These are phyloP conservation scores for Noctua janthe DNA, from an alignment of 2,888 invertebrate genomes.

Conservation along the genomic window DNA sequence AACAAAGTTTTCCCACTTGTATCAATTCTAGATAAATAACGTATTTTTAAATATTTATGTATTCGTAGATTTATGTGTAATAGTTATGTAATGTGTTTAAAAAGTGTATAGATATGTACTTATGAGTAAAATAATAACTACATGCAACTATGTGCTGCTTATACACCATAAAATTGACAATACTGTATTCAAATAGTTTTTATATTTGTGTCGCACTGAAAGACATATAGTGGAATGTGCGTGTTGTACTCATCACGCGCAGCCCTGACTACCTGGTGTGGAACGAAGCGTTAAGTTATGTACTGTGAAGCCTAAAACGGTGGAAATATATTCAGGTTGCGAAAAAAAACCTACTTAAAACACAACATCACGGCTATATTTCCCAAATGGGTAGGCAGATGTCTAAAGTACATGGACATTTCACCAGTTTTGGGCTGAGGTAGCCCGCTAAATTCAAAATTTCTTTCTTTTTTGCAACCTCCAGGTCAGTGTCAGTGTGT, in stretches of 20 bases:
- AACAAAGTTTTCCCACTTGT: background rate
- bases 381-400: background rate
- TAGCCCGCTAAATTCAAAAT: too few species aligned
- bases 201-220: background rate
- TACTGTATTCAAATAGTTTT: constrained; percentile 22
- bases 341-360: background rate
- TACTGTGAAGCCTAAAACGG: background rate
- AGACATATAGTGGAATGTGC: background rate
- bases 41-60: background rate
- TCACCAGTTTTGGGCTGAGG: background rate
- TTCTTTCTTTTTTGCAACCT: too few species aligned
- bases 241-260: background rate
- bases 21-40: background rate
- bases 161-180: constrained; percentile 20
- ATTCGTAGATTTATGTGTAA: constrained; percentile 1
- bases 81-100: background rate
- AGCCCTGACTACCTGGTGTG: background rate
- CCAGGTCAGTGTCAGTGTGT: too few species aligned
- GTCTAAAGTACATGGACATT: background rate
- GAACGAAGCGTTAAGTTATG: background rate
- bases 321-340: background rate
- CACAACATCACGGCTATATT: background rate
- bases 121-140: constrained; percentile 4
- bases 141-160: background rate
- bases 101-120: background rate